phyloP scores from a whole-genome alignment of 2,797 vertebrate genomes.

The Lates japonicus region DNA sequence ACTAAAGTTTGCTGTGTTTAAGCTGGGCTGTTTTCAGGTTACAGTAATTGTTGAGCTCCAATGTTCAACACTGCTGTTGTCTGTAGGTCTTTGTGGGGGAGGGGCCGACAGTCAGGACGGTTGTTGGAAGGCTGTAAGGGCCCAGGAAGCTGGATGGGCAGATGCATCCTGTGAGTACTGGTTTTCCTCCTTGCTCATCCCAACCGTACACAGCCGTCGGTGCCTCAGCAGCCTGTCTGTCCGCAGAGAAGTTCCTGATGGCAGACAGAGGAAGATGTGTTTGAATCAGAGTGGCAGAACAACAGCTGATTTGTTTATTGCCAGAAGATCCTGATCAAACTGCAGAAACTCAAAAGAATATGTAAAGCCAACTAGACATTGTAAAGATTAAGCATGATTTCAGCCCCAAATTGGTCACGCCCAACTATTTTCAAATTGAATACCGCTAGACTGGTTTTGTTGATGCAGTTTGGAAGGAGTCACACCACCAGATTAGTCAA shows the following conservation, averaged over 20 bases:
- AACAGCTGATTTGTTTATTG: not conserved
- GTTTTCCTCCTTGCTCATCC: slow-evolving; percentile 89
- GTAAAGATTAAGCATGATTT: too few species aligned
- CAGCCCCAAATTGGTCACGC: too few species aligned
- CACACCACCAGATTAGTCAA: not conserved
- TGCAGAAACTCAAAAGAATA: not conserved
- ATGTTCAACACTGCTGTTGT: slow-evolving; percentile 41
- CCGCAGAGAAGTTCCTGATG: slow-evolving; percentile 95
- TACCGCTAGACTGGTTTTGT: not conserved
- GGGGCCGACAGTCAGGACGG: slow-evolving; percentile 87
- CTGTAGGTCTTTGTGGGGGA: slow-evolving; percentile 48
- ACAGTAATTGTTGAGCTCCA: slow-evolving; percentile 59
- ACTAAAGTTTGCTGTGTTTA: slow-evolving; percentile 65
- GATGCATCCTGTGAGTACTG: slow-evolving; percentile 86
- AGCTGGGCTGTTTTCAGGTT: slow-evolving; percentile 53
- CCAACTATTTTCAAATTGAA: not conserved
- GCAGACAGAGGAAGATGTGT: slow-evolving; percentile 23
- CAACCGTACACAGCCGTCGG: slow-evolving; percentile 94
- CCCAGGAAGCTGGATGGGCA: slow-evolving; percentile 85
- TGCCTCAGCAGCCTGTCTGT: slow-evolving; percentile 97
- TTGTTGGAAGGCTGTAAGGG: slow-evolving; percentile 87
- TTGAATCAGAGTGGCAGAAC: slow-evolving; percentile 1
- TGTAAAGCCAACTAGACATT: not conserved
- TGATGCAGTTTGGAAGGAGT: not conserved
- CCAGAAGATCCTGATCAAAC: not conserved